Base-by-base conservation (phyloP, 2,797 vertebrate genomes). In the Hirundo rustica region DNA sequence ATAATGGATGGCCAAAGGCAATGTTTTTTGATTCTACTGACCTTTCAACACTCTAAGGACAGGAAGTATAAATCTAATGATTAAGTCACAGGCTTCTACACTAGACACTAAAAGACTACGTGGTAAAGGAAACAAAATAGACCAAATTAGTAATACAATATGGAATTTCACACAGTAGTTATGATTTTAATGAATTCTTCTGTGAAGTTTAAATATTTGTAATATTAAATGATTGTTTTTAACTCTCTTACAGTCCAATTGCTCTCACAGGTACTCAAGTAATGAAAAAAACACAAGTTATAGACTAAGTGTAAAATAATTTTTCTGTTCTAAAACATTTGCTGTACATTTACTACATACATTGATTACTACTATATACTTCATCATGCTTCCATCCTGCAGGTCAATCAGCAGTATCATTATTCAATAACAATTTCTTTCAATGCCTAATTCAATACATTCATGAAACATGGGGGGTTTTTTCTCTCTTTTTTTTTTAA, bases 1-100 rank as follows among this genome's bases (percentile, higher is more conserved):
- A 85, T 92, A 97, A 96, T 85, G 62, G 94, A 96, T 96, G 94
- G 96, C 97, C 91, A 96, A 96, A 97, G 95, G 93, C 95, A 95
- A 93, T 80, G 88, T 67, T 96, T 95, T 96, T 93, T 97, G 84
- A 96, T 96, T 96, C 80, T 60, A 87, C 83, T 94, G 94, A 95
- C 96, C 94, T 96, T 96, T 95, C 92, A 93, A 67, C 95, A 94
- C 88, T 92, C 71, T 80, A 78, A 55, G 65, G 94, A 95, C 86
- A 94, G 73, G 76, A 96, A 93, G 79, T 76, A 92, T 91, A 97
- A 95, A 95, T 95, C 81, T 96, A 94, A 92, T 92, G 62, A 95
- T 94, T 94, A 95, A 96, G 88, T 92, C 87, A 92, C 3, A 2
- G 64, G 60, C 77, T 90, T 48, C 55, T 81, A 85, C 58, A 61